These are phyloP conservation scores for Rhopalosiphum padi DNA, from an alignment of 1,140 invertebrate species.

Conservation along the genomic window DNA sequence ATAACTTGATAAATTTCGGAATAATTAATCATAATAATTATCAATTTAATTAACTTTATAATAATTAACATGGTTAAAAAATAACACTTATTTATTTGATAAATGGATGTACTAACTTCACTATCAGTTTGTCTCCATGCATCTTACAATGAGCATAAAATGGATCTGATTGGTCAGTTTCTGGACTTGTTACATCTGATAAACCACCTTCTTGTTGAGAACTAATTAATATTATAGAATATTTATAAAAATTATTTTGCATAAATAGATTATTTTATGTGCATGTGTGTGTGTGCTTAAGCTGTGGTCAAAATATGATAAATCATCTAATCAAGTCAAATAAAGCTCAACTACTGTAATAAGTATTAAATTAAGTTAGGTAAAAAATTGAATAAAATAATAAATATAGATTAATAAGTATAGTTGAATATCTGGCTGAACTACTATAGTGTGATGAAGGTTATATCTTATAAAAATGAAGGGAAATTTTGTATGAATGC, in stretches of 20 bases:
- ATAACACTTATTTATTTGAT: background rate
- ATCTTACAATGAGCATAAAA: slow-evolving; percentile 96
- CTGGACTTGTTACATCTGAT: slow-evolving; percentile 91
- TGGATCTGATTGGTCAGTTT: slow-evolving; percentile 93
- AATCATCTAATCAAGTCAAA: background rate
- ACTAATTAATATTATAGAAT: slow-evolving; percentile 67
- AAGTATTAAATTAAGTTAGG: background rate
- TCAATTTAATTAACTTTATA: background rate
- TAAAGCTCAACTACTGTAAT: background rate
- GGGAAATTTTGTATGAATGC: no score
- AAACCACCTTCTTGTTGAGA: slow-evolving; percentile 91
- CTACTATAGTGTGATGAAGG: no score
- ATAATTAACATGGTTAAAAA: background rate
- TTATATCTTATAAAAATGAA: no score
- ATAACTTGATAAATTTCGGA: background rate
- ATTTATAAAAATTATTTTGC: background rate
- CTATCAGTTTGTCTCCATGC: slow-evolving; percentile 83
- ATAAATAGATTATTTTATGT: background rate
- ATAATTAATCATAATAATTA: background rate
- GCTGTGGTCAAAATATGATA: background rate
- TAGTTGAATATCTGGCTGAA: background rate
- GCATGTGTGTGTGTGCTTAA: background rate
- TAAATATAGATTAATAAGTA: background rate
- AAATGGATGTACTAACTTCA: slow-evolving; percentile 65
- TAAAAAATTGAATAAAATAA: background rate